phyloP scores from a whole-genome alignment of 2,888 invertebrate genomes.

The Caenorhabditis panamensis region DNA sequence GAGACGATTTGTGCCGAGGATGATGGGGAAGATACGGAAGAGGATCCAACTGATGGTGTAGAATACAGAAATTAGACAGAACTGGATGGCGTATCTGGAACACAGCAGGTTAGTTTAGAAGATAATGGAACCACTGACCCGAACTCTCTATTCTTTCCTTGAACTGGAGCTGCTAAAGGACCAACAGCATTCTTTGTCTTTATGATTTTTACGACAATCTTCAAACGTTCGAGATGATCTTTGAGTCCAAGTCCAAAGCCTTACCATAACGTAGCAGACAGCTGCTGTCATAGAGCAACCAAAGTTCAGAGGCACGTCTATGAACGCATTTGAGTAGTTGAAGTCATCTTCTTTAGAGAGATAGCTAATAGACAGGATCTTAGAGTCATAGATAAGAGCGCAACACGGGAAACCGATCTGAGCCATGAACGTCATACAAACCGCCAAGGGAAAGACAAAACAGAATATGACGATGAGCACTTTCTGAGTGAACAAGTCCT shows the following conservation, averaged over 20 bases:
- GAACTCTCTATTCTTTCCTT: not conserved
- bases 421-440: slow-evolving; percentile 27
- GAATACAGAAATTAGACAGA: slow-evolving; percentile 57
- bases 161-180: not conserved
- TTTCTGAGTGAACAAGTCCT: slow-evolving; percentile 26
- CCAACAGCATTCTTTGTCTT: slow-evolving; percentile 3
- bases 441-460: slow-evolving; percentile 14
- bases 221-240: no score
- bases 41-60: slow-evolving; percentile 62
- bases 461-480: slow-evolving; percentile 20
- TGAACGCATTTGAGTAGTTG: slow-evolving; percentile 43
- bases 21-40: slow-evolving; percentile 59
- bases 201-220: slow-evolving; percentile 21
- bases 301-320: slow-evolving; percentile 54
- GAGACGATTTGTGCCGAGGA: slow-evolving; percentile 35
- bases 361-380: slow-evolving; percentile 36
- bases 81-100: slow-evolving; percentile 63
- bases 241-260: no score
- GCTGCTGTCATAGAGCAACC: slow-evolving; percentile 10
- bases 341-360: not conserved
- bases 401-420: slow-evolving; percentile 47
- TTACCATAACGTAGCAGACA: slow-evolving; percentile 33
- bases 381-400: slow-evolving; percentile 39
- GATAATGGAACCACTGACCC: not conserved
- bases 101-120: not conserved